Evolutionary conservation across 2,888 invertebrate genomes (phyloP).

Genomic region (Apotomis capreana): DNA sequence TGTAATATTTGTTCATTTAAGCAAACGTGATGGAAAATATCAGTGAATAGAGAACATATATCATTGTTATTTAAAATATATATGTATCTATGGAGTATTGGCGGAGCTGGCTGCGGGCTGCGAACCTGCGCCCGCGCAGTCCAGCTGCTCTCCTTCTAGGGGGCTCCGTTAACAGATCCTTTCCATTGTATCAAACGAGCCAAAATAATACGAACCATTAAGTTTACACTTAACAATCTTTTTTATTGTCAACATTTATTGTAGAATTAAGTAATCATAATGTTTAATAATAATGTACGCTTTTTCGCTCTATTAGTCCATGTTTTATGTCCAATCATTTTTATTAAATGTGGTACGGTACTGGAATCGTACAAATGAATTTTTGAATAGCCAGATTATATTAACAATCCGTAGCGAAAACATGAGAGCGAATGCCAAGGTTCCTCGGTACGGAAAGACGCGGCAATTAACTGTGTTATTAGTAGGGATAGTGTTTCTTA

Average conservation of each 20-base stretch:
- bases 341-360: neutral
- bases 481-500: neutral
- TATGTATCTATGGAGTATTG: neutral
- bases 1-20: slow-evolving; percentile 53
- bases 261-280: slow-evolving; percentile 32
- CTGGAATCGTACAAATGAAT: neutral
- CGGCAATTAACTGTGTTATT: slow-evolving; percentile 11
- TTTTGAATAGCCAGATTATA: neutral
- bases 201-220: slow-evolving; percentile 16
- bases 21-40: slow-evolving; percentile 57
- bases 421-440: neutral
- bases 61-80: slow-evolving; percentile 5
- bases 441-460: neutral
- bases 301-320: neutral
- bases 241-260: slow-evolving; percentile 36
- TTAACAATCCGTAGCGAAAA: too few relatives aligned
- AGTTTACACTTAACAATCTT: slow-evolving; percentile 21
- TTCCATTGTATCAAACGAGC: slow-evolving; percentile 6
- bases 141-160: neutral
- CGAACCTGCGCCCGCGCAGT: neutral
- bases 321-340: slow-evolving; percentile 2
- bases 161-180: neutral
- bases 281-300: slow-evolving; percentile 21
- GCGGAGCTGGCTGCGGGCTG: neutral
- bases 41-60: slow-evolving; percentile 45